These are phyloP conservation scores for Rhinoraja longicauda DNA, from an alignment of 2,797 vertebrate genomes.

Conservation along the genomic window DNA sequence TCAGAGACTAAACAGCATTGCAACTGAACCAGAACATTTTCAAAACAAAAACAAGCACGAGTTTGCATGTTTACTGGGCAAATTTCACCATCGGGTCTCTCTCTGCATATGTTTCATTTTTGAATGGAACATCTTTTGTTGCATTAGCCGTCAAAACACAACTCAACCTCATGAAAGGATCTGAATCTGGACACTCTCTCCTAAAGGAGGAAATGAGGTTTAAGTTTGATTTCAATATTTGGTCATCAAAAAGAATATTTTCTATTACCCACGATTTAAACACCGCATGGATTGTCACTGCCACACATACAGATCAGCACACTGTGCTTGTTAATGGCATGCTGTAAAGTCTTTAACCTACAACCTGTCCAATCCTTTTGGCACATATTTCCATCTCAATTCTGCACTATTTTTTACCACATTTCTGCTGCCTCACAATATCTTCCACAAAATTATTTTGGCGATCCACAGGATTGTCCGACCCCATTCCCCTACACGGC, in stretches of 20 bases:
- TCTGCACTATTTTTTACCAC: background rate
- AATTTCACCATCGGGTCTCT: background rate
- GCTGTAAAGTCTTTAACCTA: background rate
- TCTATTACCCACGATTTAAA: background rate
- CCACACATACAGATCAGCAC: background rate
- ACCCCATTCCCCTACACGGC: background rate
- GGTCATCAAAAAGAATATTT: background rate
- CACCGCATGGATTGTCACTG: no score
- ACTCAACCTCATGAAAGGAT: background rate
- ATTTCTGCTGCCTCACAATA: background rate
- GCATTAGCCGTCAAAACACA: no score
- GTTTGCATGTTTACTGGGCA: background rate
- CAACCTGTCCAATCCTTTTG: background rate
- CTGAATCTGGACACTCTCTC: background rate
- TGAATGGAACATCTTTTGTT: no score
- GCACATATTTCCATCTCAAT: background rate
- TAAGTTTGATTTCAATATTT: background rate
- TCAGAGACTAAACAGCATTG: background rate
- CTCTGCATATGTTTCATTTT: background rate
- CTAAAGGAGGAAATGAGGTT: background rate
- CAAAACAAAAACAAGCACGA: background rate
- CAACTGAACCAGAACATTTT: background rate
- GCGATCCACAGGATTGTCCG: no score
- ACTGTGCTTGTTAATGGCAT: background rate
- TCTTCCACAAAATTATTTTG: background rate